Conservation (phyloP, 2,797 vertebrate genomes). For the Oreortyx pictus region DNA sequence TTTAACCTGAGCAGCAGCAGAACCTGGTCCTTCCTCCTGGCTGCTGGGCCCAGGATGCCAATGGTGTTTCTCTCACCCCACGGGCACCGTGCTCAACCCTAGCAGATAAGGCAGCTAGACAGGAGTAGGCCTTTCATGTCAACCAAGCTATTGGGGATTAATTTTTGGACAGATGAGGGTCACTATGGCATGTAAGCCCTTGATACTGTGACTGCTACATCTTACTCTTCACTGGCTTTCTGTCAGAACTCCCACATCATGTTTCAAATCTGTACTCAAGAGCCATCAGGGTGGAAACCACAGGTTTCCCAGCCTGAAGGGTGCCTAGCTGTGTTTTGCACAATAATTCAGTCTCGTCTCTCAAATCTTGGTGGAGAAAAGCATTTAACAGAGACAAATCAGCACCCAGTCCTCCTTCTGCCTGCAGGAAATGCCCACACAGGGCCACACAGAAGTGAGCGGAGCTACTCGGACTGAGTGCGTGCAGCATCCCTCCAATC, state of each 20-base stretch:
- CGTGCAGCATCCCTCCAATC: neutral
- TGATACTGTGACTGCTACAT: neutral
- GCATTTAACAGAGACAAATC: neutral
- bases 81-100: accelerated
- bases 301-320: neutral
- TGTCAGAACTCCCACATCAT: neutral
- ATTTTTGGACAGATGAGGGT: neutral
- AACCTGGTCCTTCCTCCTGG: neutral
- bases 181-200: neutral
- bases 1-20: neutral
- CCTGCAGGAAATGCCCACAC: neutral
- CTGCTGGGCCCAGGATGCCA: neutral
- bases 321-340: neutral
- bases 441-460: accelerated
- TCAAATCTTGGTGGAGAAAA: neutral
- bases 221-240: conserved; percentile 19
- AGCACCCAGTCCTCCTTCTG: neutral
- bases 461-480: neutral
- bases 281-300: neutral
- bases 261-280: neutral
- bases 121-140: neutral
- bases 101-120: neutral
- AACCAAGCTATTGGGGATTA: neutral
- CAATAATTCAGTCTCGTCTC: neutral
- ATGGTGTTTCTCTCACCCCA: too few species aligned